A percentile compares a stretch with the other conserved stretches of the same genome.
These are phyloP conservation scores for Microtus obscurus DNA, from an alignment of 2,797 vertebrate genomes.

Conservation along the genomic window DNA sequence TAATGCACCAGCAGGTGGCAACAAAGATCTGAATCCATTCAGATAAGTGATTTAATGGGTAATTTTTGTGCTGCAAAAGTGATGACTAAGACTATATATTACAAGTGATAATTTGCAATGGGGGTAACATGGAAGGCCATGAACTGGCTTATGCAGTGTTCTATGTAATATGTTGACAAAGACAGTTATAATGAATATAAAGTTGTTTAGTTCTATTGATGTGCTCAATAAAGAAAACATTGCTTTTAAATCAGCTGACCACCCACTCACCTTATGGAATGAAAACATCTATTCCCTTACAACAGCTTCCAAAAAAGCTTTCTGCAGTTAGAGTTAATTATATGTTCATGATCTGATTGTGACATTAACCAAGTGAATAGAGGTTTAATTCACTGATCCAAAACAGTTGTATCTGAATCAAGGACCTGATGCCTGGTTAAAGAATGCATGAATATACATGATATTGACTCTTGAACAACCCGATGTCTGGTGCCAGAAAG, in stretches of 20 bases:
- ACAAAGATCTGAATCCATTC: slow-evolving; percentile 68
- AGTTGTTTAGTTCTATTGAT: background rate
- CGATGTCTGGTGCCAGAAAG: background rate
- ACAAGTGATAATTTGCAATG: background rate
- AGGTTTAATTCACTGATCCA: background rate
- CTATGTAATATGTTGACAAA: background rate
- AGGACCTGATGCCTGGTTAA: background rate
- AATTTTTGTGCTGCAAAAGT: background rate
- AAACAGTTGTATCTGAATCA: background rate
- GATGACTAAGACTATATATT: background rate
- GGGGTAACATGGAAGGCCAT: background rate
- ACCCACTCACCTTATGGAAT: background rate
- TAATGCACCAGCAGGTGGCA: slow-evolving; percentile 68
- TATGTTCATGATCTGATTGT: background rate
- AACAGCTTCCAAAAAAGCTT: background rate
- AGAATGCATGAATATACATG: background rate
- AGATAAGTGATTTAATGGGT: background rate
- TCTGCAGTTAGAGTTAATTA: background rate
- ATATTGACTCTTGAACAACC: background rate
- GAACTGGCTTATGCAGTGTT: background rate
- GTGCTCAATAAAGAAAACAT: slow-evolving; percentile 1
- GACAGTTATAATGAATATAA: background rate
- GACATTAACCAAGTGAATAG: background rate
- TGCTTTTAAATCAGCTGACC: background rate
- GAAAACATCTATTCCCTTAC: background rate